These are phyloP conservation scores for Brachionus rotundiformis DNA, from an alignment of 1,140 invertebrate genomes.

Conservation along the genomic window DNA sequence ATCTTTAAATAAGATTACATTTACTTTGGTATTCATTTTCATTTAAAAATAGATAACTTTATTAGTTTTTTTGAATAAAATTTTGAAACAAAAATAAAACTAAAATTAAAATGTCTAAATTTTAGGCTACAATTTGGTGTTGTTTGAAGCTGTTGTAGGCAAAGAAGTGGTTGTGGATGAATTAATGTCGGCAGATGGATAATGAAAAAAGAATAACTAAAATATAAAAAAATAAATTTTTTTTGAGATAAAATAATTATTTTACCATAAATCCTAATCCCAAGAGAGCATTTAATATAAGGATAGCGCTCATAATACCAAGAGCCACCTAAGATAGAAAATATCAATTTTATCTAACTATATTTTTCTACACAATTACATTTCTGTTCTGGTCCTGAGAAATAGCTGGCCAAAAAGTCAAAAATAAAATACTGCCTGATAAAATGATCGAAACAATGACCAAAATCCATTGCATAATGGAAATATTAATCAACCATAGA, in stretches of 20 bases:
- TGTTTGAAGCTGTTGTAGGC: background rate
- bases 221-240: constrained; percentile 3
- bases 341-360: background rate
- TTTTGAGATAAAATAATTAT: background rate
- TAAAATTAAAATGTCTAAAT: too few relatives aligned
- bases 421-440: constrained; percentile 80
- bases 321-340: constrained; percentile 67
- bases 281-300: constrained; percentile 76
- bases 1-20: too few relatives aligned
- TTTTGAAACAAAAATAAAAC: background rate
- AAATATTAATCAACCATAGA: constrained; percentile 80
- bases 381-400: constrained; percentile 1
- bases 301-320: constrained; percentile 71
- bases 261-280: constrained; percentile 80
- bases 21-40: too few relatives aligned
- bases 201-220: constrained; percentile 36
- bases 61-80: too few relatives aligned
- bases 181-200: background rate
- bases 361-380: background rate
- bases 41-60: too few relatives aligned
- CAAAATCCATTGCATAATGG: constrained; percentile 81
- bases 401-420: constrained; percentile 68
- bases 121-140: background rate
- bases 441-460: constrained; percentile 76
- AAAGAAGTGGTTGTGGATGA: background rate